phyloP scores from a whole-genome alignment of 2,113 vertebrate genomes.

The Lagenorhynchus albirostris region DNA sequence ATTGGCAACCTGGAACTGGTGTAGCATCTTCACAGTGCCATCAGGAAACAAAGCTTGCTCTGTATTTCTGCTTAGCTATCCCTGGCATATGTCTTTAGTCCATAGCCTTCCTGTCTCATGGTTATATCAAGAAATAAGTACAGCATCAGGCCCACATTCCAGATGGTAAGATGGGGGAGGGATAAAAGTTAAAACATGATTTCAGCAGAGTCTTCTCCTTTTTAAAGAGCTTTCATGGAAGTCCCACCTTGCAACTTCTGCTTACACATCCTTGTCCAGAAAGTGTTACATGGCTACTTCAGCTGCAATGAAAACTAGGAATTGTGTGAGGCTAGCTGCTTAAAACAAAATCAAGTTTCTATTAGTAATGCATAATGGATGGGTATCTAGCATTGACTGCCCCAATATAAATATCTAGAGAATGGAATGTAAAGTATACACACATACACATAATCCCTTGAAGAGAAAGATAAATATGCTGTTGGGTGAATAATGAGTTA shows the following conservation, averaged over 20 bases:
- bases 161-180: background rate
- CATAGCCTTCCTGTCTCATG: background rate
- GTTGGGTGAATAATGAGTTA: background rate
- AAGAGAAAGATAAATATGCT: background rate
- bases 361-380: background rate
- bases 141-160: background rate
- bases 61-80: background rate
- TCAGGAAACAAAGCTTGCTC: background rate
- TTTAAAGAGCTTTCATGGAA: background rate
- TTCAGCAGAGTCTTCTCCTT: background rate
- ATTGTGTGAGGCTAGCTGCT: background rate
- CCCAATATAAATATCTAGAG: background rate
- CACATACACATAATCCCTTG: background rate
- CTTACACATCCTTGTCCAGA: background rate
- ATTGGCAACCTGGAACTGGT: background rate
- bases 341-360: background rate
- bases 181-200: background rate
- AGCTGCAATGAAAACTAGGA: background rate
- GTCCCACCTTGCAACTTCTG: background rate
- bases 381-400: background rate
- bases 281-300: background rate
- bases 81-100: background rate
- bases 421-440: background rate
- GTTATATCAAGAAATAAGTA: background rate
- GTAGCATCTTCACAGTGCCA: background rate